Evolutionary conservation across 1,140 invertebrate genomes (phyloP), one percentile per base, ranked within the genome.

Genomic region (Drosophila santomea): DNA sequence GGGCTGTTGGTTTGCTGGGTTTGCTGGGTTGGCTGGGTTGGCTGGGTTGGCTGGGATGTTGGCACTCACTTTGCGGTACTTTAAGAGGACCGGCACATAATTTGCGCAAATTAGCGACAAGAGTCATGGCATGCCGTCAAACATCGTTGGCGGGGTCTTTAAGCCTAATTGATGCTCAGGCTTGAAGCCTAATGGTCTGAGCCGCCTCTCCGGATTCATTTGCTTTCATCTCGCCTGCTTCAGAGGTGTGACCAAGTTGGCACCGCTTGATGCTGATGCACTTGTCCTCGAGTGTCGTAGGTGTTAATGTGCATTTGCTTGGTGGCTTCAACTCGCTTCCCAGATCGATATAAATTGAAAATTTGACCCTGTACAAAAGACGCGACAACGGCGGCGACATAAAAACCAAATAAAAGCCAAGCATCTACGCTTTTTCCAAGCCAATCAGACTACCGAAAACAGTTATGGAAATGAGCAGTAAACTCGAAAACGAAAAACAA

Each of bases 51-150:
- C 39, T 44, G 71, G 50, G 57, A 43, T 47, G 66, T 63, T 74
- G 79, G 52, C 75, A 82, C 80, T 88, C 83, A 80, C 72, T 80
- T 88, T 80, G 80, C 84, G 84, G 84, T 88, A 88, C 84, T 88
- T 84, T 89, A 69, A 89, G 84, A 80, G 80, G 64, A 56, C 84
- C 47, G 77, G 84, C 84, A 89, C 84, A 89, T 89, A 89, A 89
- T 89, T 89, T 84, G 80, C 84, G 74, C 84, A 89, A 89, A 89
- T 89, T 88, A 83, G 84, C 84, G 80, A 89, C 84, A 74, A 89
- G 84, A 84, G 84, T 80, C 84, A 76, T 75, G 68, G 60, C 78
- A 64, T 80, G 63, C 51, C 67, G 81, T 78, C 57, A 59, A 77
- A 69, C 64, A 45, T 51, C 69, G 43, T 75, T 68, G 69, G 61